phyloP scores from a whole-genome alignment of 2,888 invertebrate genomes.

The Lordiphosa fenestrarum region DNA sequence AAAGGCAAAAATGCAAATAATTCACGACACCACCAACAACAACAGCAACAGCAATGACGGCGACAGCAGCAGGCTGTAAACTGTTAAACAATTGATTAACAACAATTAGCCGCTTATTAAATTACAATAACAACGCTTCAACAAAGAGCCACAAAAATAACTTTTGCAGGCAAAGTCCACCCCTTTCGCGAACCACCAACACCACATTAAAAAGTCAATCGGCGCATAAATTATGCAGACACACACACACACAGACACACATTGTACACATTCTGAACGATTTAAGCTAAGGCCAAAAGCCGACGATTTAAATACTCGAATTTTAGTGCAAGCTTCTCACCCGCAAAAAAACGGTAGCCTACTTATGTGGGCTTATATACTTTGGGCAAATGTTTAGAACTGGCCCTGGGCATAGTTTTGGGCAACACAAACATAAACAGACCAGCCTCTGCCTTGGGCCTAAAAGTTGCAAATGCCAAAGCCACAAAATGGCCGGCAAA shows the following conservation, averaged over 20 bases:
- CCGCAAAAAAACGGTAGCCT: conserved; percentile 25
- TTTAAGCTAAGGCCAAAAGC: conserved; percentile 2
- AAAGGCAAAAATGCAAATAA: conserved; percentile 62
- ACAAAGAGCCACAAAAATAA: conserved; percentile 32
- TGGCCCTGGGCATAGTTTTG: conserved; percentile 30
- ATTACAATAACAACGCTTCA: conserved; percentile 63
- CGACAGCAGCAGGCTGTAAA: conserved; percentile 56
- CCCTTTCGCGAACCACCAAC: not conserved
- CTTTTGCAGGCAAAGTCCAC: conserved; percentile 18
- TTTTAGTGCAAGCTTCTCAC: not conserved
- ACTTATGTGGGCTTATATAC: conserved; percentile 22
- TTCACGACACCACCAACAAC: conserved; percentile 35
- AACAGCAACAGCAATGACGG: conserved; percentile 20
- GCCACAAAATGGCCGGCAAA: conserved; percentile 62
- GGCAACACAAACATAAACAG: conserved; percentile 12
- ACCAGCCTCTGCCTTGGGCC: not conserved
- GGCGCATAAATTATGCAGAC: conserved; percentile 56
- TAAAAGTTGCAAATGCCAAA: not conserved
- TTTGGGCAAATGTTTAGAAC: conserved; percentile 30
- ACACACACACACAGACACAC: conserved; percentile 2
- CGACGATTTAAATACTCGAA: not conserved
- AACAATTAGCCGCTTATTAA: conserved; percentile 78
- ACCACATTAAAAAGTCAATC: conserved; percentile 41
- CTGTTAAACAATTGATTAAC: conserved; percentile 79
- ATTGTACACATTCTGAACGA: conserved; percentile 3